Base-by-base conservation (phyloP, 2,113 vertebrate species). In the Pachypanchax playfairii region DNA sequence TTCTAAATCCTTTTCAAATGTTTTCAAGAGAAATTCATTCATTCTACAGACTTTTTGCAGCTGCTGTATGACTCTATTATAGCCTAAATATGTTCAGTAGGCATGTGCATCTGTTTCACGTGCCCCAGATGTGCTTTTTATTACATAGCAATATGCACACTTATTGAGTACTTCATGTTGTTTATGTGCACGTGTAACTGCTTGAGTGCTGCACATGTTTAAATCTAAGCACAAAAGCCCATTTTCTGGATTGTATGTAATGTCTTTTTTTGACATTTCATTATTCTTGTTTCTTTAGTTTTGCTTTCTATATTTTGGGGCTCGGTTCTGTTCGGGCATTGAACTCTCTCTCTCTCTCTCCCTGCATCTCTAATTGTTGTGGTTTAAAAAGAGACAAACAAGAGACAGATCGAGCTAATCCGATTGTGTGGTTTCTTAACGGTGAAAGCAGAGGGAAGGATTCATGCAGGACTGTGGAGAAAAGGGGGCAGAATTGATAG, bases 301-400 rank as follows among this genome's bases (percentile, higher is more conserved):
- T 49, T 57, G 21, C 56, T 48, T 70, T 79, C 22, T 60, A 48
- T 71, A 28, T 49, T 25, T 82, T 66, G 26, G 31, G 52, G 56
- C 64, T 80, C 58, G 38, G 41, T 75, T 68, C 75, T 81, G 75
- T 84, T 76, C 84, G 62, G 35, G 69, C 73, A 70, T 78, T 73
- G 70, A 77, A 80, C 76, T 85, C 75, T 79, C 80, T 49, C 70
- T 85, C 9, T 28, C 12, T 28, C 8, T 3, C 18, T 73, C 68
- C 56, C 79, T 79, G 61, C 83, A 63, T 90, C 70, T 82, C 84
- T 91, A 89, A 91, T 91, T 89, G 84, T 81, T 48, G 18, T 80
- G 85, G 76, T 90, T 89, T 91, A 88, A 87, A 91, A 82, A 88
- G 87, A 90, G 87, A 86, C 88, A 87, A 89, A 87, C 89, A 82